phyloP scores from a whole-genome alignment of 2,797 vertebrate genomes.

The Scleropages formosus region DNA sequence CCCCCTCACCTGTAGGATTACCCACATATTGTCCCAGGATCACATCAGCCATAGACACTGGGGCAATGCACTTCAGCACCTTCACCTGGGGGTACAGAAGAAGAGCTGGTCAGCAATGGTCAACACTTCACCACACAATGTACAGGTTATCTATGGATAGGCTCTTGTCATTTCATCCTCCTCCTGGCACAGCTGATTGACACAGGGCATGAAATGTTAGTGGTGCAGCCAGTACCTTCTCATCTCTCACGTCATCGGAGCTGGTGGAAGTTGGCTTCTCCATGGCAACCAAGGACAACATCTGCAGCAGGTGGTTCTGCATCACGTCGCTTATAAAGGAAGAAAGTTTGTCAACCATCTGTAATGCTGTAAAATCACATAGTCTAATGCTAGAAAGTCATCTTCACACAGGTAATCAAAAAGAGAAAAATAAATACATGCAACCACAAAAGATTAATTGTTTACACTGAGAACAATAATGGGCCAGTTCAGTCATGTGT shows the following conservation, averaged over 20 bases:
- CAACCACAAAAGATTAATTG: too few relatives aligned
- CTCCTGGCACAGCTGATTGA: too few relatives aligned
- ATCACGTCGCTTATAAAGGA: conserved; percentile 80
- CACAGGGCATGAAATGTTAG: background rate
- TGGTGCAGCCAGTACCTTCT: conserved; percentile 73
- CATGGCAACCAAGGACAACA: conserved; percentile 92
- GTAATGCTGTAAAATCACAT: too few relatives aligned
- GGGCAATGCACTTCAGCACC: conserved; percentile 84
- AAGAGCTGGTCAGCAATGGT: too few relatives aligned
- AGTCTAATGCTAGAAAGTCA: too few relatives aligned
- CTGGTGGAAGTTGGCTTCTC: conserved; percentile 89
- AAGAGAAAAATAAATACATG: too few relatives aligned
- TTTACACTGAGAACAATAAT: too few relatives aligned
- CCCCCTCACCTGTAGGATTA: conserved; percentile 76
- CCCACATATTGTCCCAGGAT: conserved; percentile 90
- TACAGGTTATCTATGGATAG: too few relatives aligned
- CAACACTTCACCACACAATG: too few relatives aligned
- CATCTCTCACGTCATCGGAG: conserved; percentile 88
- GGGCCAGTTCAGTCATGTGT: too few relatives aligned
- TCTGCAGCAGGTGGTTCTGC: conserved; percentile 96
- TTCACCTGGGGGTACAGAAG: conserved; percentile 86
- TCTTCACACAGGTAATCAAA: too few relatives aligned
- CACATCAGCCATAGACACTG: conserved; percentile 69
- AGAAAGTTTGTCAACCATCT: background rate
- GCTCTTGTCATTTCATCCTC: too few relatives aligned